Evolutionary conservation across 2,888 invertebrate genomes (phyloP).

Genomic region (Macrophya alboannulata): DNA sequence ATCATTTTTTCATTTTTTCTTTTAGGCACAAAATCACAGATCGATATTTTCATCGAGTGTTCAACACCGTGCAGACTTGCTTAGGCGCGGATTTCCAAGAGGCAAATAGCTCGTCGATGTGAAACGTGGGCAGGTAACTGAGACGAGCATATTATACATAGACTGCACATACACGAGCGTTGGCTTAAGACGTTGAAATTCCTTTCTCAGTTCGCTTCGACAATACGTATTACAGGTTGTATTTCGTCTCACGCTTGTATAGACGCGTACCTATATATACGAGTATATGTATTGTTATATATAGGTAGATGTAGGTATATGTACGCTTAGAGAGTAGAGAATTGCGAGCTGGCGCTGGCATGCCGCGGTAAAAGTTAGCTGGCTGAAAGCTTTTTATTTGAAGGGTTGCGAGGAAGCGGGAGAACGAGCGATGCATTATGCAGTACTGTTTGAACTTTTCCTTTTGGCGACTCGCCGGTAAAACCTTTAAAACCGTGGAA

Average conservation of each 20-base stretch:
- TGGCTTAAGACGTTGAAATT: conserved; percentile 43
- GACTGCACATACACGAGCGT: background rate
- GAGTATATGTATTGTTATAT: background rate
- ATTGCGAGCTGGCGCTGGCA: conserved; percentile 8
- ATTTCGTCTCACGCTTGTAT: conserved; percentile 20
- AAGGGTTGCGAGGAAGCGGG: conserved; percentile 67
- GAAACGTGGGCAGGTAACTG: conserved; percentile 24
- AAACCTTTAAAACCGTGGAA: conserved; percentile 52
- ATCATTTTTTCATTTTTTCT: background rate
- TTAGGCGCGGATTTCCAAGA: background rate
- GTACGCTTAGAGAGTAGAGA: background rate
- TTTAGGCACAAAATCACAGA: background rate
- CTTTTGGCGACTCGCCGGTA: conserved; percentile 65
- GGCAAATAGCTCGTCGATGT: conserved; percentile 20
- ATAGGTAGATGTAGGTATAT: background rate
- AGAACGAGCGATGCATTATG: conserved; percentile 74
- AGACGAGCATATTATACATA: background rate
- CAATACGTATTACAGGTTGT: conserved; percentile 48
- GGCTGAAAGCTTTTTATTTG: conserved; percentile 74
- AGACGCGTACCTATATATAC: background rate
- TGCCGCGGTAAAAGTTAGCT: conserved; percentile 71
- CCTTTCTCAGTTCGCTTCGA: conserved; percentile 36
- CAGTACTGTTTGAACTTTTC: conserved; percentile 76
- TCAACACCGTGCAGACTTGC: background rate
- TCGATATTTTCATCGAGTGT: conserved; percentile 13